phyloP scores from a whole-genome alignment of 2,888 invertebrate species.

The Alsophila aescularia region DNA sequence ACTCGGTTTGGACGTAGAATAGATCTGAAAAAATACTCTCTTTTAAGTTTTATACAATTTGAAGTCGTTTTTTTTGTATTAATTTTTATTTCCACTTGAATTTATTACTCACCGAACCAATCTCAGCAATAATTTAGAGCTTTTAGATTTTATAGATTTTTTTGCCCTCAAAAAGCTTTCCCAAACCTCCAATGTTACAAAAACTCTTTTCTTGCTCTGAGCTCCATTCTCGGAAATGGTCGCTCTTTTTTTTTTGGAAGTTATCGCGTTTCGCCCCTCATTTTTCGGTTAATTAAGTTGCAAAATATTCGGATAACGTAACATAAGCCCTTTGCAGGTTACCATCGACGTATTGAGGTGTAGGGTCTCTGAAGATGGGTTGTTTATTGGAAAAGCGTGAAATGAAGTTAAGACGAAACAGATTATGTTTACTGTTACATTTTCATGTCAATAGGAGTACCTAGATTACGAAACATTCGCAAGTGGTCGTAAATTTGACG shows the following conservation, averaged over 20 bases:
- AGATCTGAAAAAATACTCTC: too few species aligned
- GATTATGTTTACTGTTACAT: neutral
- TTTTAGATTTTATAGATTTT: neutral
- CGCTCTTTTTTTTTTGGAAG: neutral
- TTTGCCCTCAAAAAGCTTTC: neutral
- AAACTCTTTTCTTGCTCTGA: neutral
- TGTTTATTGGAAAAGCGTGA: neutral
- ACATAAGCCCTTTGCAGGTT: neutral
- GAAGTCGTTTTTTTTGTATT: too few species aligned
- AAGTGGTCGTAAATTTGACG: too few species aligned
- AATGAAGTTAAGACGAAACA: neutral
- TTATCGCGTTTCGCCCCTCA: constrained; percentile 17
- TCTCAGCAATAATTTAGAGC: too few species aligned
- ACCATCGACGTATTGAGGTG: neutral
- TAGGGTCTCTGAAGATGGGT: neutral
- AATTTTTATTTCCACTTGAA: too few species aligned
- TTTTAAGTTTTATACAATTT: too few species aligned
- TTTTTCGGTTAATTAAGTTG: constrained; percentile 22
- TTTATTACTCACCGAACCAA: too few species aligned
- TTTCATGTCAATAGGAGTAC: neutral
- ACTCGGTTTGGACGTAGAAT: too few species aligned
- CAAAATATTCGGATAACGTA: constrained; percentile 13
- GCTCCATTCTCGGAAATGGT: constrained; percentile 5
- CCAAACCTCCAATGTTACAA: neutral
- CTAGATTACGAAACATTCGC: too few species aligned